These are phyloP conservation scores for Eriosoma lanigerum DNA, from an alignment of 1,140 invertebrate species.

Conservation along the genomic window DNA sequence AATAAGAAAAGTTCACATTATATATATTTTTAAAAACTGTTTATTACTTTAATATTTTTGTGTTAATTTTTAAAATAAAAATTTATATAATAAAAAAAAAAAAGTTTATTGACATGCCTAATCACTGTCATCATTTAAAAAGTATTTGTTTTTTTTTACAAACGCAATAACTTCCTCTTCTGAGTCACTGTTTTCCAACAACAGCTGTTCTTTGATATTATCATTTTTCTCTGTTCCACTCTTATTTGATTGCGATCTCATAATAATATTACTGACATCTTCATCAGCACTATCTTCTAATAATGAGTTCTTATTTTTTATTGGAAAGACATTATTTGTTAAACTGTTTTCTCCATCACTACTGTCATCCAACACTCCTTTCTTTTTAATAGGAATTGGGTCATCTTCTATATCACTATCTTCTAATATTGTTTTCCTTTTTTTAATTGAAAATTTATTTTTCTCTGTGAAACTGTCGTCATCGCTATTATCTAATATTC, in stretches of 20 bases:
- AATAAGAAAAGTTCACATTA: conserved; percentile 1
- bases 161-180: conserved; percentile 17
- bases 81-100: too few species aligned
- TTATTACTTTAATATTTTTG: conserved; percentile 48
- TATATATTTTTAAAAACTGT: conserved; percentile 16
- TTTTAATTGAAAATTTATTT: not conserved
- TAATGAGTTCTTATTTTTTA: not conserved
- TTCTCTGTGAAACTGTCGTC: not conserved
- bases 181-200: not conserved
- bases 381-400: not conserved
- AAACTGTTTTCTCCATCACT: not conserved
- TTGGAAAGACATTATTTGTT: not conserved
- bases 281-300: not conserved
- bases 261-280: not conserved
- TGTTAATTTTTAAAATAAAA: conserved; percentile 21
- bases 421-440: not conserved
- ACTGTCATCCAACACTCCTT: not conserved
- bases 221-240: not conserved
- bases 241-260: not conserved
- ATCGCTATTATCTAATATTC: not conserved
- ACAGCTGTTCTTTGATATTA: not conserved
- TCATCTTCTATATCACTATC: not conserved
- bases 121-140: conserved; percentile 22
- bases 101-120: conserved; percentile 8
- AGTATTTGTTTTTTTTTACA: conserved; percentile 5